A percentile compares a stretch with the other conserved stretches of the same genome.
Conservation (phyloP, 2,797 vertebrate genomes). For the Botia almorhae region DNA sequence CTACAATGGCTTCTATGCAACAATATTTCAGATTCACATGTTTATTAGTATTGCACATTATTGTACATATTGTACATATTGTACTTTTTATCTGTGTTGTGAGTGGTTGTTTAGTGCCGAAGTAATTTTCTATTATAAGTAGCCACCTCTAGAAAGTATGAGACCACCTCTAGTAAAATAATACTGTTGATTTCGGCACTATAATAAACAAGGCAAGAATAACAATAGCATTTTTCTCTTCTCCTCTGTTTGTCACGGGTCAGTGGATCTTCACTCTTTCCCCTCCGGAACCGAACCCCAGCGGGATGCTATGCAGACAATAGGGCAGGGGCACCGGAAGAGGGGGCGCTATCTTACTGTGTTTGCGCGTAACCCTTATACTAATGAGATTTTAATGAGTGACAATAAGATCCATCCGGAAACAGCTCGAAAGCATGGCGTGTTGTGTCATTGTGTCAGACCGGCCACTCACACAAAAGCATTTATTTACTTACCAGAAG, state of each 20-base stretch:
- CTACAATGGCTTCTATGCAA: neutral
- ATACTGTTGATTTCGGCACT: neutral
- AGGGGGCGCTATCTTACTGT: constrained; percentile 45
- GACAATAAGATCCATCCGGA: constrained; percentile 70
- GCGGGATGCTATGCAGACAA: constrained; percentile 65
- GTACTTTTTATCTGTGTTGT: neutral
- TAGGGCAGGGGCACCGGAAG: constrained; percentile 49
- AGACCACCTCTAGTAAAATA: constrained; percentile 1
- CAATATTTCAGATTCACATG: neutral
- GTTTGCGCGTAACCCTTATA: constrained; percentile 50
- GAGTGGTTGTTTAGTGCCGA: neutral
- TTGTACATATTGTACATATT: neutral
- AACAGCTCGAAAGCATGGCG: constrained; percentile 60
- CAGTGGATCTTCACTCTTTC: constrained; percentile 65
- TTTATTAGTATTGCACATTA: neutral
- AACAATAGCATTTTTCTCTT: constrained; percentile 44
- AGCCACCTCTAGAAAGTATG: too few species aligned
- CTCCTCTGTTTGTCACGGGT: constrained; percentile 65
- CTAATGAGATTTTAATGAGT: constrained; percentile 76
- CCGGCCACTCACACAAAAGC: constrained; percentile 52
- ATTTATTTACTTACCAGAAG: constrained; percentile 78
- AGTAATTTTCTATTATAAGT: too few species aligned
- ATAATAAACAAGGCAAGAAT: constrained; percentile 16
- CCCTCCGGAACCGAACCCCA: constrained; percentile 67
- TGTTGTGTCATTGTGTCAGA: constrained; percentile 61